Percentiles rank a stretch among this genome's conserved stretches.
Conservation (phyloP, 2,888 invertebrate genomes). For the Lithophane ornitopus region DNA sequence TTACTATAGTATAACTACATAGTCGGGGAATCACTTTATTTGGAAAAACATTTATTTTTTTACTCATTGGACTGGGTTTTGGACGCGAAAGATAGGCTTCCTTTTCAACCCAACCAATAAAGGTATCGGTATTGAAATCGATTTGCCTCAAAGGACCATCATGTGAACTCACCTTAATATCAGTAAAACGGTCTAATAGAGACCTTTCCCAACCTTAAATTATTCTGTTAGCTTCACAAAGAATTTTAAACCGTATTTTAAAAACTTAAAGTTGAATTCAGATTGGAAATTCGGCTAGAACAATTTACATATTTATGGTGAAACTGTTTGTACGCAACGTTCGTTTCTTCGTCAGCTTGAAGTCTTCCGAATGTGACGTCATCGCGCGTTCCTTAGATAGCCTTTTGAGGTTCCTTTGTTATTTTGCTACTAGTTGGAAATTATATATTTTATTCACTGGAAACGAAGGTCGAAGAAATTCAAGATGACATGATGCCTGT, state of each 20-base stretch:
- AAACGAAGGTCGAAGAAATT: no score
- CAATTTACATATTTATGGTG: constrained; percentile 52
- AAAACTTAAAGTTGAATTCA: background rate
- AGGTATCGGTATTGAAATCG: constrained; percentile 23
- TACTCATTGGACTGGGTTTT: background rate
- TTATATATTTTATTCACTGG: no score
- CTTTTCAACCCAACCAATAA: constrained; percentile 3
- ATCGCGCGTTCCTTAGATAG: constrained; percentile 4
- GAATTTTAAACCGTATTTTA: constrained; percentile 29
- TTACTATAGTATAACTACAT: background rate
- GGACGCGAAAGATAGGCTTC: background rate
- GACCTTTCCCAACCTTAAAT: constrained; percentile 40
- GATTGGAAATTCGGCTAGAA: constrained; percentile 4
- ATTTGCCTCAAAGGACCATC: constrained; percentile 39
- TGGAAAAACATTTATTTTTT: background rate
- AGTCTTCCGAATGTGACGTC: constrained; percentile 24
- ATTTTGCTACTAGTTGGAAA: background rate
- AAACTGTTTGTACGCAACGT: constrained; percentile 26
- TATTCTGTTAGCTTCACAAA: constrained; percentile 16
- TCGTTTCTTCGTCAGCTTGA: constrained; percentile 36
- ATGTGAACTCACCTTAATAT: constrained; percentile 37
- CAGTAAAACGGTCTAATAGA: constrained; percentile 52
- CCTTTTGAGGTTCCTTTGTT: constrained; percentile 17
- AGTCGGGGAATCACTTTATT: background rate
- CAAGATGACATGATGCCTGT: no score